Base-by-base conservation (phyloP, 1,140 invertebrate genomes). In the Drosophila nebulosa region DNA sequence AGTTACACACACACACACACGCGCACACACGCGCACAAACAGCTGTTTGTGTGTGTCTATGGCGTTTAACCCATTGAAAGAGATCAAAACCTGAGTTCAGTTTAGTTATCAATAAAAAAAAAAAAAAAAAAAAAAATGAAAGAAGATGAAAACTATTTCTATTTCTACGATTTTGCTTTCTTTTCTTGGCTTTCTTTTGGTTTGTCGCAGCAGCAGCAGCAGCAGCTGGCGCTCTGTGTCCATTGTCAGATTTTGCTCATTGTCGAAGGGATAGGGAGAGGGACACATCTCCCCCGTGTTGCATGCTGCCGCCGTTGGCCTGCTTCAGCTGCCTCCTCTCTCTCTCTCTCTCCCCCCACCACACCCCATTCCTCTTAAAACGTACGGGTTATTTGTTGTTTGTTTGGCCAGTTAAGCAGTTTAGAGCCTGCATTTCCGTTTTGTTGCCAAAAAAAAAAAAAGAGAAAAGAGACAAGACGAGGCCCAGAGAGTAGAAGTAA, bases 311-410 rank as follows among this genome's bases (percentile, higher is more conserved):
- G 39, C 39, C 21, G 0, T 9, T 46, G 14, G 9, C 46, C 27
- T 18, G 32, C 55, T 14, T 32, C 18, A 42, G 26, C 46, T 26
- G 39, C 35, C 42, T 27, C 26, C 30, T 26, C 50, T 32, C n/a
- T n/a, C n/a, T n/a, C n/a, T n/a, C n/a, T 21, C 50, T n/a, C n/a
- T n/a, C n/a, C n/a, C n/a, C n/a, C n/a, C n/a, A n/a, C n/a, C n/a
- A n/a, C n/a, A n/a, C 53, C 26, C 21, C 27, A 9, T 30, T 9
- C 27, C 27, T 9, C 10, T 30, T 30, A 30, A 30, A 12, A 12
- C 46, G 78, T 86, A 85, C 83, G 81, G 78, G 81, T 85, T 85
- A 86, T 86, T 85, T 81, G 81, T 85, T 85, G 81, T 85, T 85
- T 73, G 70, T 30, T 65, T 53, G 77, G 65, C 59, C 69, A 71